Conservation (phyloP, 2,797 vertebrate species). For the Chaetodon trifasciatus region DNA sequence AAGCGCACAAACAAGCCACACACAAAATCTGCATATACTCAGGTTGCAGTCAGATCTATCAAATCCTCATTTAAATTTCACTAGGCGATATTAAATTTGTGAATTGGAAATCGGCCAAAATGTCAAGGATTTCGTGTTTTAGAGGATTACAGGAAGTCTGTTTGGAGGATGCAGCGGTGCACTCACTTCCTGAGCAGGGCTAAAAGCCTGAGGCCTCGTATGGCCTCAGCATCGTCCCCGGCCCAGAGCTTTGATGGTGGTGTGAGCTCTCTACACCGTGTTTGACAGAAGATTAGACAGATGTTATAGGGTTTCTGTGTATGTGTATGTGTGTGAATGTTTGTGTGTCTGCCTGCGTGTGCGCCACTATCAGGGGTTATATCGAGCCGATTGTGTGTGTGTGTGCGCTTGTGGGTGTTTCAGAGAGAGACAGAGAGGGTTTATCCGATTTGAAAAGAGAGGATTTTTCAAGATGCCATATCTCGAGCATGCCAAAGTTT, state of each 20-base stretch:
- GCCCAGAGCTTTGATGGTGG: slow-evolving; percentile 49
- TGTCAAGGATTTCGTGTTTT: slow-evolving; percentile 67
- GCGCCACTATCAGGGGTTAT: slow-evolving; percentile 51
- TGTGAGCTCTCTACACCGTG: slow-evolving; percentile 51
- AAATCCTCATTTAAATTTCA: slow-evolving; percentile 70
- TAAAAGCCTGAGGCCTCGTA: slow-evolving; percentile 57
- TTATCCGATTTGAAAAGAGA: slow-evolving; percentile 67
- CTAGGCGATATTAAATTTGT: slow-evolving; percentile 62
- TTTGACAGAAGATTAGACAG: slow-evolving; percentile 77
- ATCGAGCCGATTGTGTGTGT: slow-evolving; percentile 37
- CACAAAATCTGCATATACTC: slow-evolving; percentile 18
- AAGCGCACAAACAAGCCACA: slow-evolving; percentile 9
- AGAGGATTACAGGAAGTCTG: slow-evolving; percentile 68
- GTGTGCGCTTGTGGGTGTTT: slow-evolving; percentile 37
- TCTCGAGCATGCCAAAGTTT: slow-evolving; percentile 61
- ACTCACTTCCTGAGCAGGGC: slow-evolving; percentile 45
- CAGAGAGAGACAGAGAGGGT: slow-evolving; percentile 35
- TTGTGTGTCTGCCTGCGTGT: not conserved
- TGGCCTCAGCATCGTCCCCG: slow-evolving; percentile 53
- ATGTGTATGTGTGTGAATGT: slow-evolving; percentile 23
- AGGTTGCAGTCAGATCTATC: slow-evolving; percentile 44
- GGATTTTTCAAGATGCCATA: slow-evolving; percentile 60
- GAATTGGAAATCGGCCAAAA: slow-evolving; percentile 65
- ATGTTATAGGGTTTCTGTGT: slow-evolving; percentile 58
- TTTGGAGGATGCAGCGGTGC: slow-evolving; percentile 47